Evolutionary conservation across 2,888 invertebrate species (phyloP).

Genomic region (Bruchidius siliquastri): DNA sequence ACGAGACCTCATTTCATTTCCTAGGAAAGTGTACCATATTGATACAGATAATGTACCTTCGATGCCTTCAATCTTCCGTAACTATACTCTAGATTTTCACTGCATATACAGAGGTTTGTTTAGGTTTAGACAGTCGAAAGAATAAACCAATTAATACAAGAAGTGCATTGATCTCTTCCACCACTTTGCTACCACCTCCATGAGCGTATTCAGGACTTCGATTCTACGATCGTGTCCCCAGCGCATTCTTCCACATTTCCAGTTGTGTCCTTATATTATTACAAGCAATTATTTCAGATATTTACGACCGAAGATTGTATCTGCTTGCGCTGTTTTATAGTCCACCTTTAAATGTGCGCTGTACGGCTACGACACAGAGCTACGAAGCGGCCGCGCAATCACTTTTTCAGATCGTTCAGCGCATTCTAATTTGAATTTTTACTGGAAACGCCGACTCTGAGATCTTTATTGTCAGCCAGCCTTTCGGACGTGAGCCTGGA

Average conservation of each 20-base stretch:
- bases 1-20: no score
- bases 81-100: no score
- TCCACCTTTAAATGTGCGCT: background rate
- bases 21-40: no score
- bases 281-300: background rate
- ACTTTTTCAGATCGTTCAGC: background rate
- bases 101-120: no score
- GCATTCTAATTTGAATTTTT: background rate
- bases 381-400: background rate
- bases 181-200: background rate
- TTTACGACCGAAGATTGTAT: background rate
- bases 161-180: no score
- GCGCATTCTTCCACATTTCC: background rate
- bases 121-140: no score
- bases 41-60: no score
- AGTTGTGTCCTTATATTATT: background rate
- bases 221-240: background rate
- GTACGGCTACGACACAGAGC: background rate
- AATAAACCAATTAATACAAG: no score
- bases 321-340: background rate
- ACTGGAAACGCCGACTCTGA: background rate
- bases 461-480: background rate
- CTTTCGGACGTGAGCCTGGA: background rate
- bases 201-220: background rate
- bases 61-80: no score